These are phyloP conservation scores for Zoanthus gigantus DNA, from an alignment of 92 coral and sea anemone genomes.

Conservation along the genomic window DNA sequence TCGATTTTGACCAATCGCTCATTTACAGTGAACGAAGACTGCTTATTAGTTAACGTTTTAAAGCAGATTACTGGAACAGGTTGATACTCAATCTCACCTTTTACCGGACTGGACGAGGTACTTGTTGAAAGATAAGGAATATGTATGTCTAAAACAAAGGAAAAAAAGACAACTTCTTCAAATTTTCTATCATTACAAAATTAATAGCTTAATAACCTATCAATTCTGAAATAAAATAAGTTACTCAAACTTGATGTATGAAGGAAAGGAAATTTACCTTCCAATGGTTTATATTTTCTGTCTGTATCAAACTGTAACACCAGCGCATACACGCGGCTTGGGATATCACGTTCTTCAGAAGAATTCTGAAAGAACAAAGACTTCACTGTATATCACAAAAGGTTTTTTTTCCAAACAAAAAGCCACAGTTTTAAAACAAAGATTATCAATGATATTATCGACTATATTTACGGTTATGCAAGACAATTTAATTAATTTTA, in stretches of 20 bases:
- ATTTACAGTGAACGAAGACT: too few species aligned
- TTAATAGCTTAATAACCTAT: too few species aligned
- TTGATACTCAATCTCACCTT: slow-evolving; percentile 59
- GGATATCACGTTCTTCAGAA: not conserved
- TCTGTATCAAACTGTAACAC: slow-evolving; percentile 36
- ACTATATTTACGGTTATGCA: too few species aligned
- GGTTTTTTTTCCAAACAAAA: not conserved
- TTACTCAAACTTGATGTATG: not conserved
- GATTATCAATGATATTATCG: not conserved
- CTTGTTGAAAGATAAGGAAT: slow-evolving; percentile 84
- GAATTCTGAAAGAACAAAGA: slow-evolving; percentile 4
- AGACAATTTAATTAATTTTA: too few species aligned
- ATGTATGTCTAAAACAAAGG: slow-evolving; percentile 69
- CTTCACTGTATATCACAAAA: not conserved
- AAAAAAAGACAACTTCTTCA: not conserved
- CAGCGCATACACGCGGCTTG: slow-evolving; percentile 28
- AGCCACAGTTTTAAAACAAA: not conserved
- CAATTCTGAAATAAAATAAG: not conserved
- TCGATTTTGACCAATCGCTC: too few species aligned
- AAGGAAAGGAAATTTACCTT: not conserved
- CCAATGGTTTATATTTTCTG: slow-evolving; percentile 14
- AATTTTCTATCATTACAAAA: too few species aligned
- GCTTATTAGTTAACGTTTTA: too few species aligned
- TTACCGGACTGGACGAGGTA: slow-evolving; percentile 73
- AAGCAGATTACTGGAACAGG: too few species aligned